A percentile compares a stretch with the other conserved stretches of the same genome.
phyloP scores from a whole-genome alignment of 2,113 vertebrate genomes.

The Calypte anna region DNA sequence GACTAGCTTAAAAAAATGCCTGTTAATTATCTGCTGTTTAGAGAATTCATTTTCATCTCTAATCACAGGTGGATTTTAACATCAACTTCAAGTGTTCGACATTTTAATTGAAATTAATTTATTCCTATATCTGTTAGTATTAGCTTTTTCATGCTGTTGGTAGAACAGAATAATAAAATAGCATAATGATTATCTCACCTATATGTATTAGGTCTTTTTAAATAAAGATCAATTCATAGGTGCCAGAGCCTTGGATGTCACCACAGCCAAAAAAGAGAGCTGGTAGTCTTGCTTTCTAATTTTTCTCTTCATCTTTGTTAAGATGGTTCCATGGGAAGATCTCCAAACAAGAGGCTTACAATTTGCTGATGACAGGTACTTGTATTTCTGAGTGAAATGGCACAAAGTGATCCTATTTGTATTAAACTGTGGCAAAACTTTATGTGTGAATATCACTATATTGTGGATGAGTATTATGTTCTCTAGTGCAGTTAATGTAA shows the following conservation, averaged over 20 bases:
- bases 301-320: slow-evolving; percentile 72
- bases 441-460: neutral
- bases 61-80: neutral
- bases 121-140: neutral
- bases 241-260: slow-evolving; percentile 29
- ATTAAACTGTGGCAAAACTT: neutral
- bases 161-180: neutral
- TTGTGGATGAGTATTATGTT: neutral
- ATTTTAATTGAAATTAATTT: neutral
- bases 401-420: neutral
- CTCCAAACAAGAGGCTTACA: slow-evolving; percentile 98
- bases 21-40: neutral
- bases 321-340: slow-evolving; percentile 99
- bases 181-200: neutral
- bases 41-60: neutral
- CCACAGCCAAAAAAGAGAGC: neutral
- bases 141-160: neutral
- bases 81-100: neutral
- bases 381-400: neutral
- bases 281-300: slow-evolving; percentile 58
- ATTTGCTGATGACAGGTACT: slow-evolving; percentile 96
- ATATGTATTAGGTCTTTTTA: neutral
- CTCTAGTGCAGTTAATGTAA: neutral
- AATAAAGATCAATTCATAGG: slow-evolving; percentile 53
- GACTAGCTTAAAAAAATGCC: neutral